Evolutionary conservation across 2,797 vertebrate genomes (phyloP).

Genomic region (Telmatherina bonti): DNA sequence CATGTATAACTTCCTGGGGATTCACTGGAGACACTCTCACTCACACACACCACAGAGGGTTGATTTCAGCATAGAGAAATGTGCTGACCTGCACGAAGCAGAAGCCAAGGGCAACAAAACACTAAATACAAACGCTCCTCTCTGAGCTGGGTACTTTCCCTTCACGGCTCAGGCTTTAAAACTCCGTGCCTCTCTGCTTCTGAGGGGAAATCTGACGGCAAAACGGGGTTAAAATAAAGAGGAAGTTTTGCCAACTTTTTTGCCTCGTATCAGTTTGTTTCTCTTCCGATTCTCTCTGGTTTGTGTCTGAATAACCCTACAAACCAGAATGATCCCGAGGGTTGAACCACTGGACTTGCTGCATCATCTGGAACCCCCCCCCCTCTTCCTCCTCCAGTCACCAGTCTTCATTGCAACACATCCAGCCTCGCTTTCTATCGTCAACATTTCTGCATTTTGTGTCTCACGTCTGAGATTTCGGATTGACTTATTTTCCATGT

Average conservation of each 20-base stretch:
- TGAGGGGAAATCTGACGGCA: slow-evolving; percentile 5
- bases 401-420: slow-evolving; percentile 22
- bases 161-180: slow-evolving; percentile 69
- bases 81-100: slow-evolving; percentile 88
- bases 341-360: slow-evolving; percentile 29
- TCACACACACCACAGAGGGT: slow-evolving; percentile 78
- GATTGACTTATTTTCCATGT: too few relatives aligned
- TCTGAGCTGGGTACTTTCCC: slow-evolving; percentile 84
- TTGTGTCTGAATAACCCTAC: background rate
- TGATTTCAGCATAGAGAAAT: slow-evolving; percentile 87
- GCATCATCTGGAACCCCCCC: slow-evolving; percentile 50
- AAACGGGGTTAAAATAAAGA: slow-evolving; percentile 4
- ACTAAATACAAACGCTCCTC: slow-evolving; percentile 83
- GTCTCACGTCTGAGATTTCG: background rate
- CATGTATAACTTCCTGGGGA: slow-evolving; percentile 80
- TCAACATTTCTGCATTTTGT: slow-evolving; percentile 17
- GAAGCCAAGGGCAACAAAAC: slow-evolving; percentile 87
- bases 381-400: slow-evolving; percentile 31
- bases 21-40: slow-evolving; percentile 75
- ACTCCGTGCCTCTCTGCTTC: slow-evolving; percentile 45
- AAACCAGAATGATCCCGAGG: slow-evolving; percentile 20
- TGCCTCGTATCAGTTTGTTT: background rate
- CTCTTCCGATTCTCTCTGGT: background rate
- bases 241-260: background rate
- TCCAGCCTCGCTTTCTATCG: slow-evolving; percentile 4